Conservation (phyloP, 2,113 vertebrate genomes). For the Progne subis region DNA sequence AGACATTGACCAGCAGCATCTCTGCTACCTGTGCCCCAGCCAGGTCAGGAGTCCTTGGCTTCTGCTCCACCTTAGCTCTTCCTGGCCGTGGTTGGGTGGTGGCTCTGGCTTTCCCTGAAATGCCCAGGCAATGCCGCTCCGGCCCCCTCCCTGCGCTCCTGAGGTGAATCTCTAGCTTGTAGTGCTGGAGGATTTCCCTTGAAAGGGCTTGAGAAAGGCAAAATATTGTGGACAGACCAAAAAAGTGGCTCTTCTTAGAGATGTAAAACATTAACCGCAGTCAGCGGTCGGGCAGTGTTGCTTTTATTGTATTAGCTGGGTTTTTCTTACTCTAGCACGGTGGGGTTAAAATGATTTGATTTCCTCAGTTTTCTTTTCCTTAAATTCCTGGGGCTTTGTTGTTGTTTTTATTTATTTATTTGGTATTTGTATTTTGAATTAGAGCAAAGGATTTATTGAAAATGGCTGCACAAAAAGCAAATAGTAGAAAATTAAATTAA, state of each 20-base stretch:
- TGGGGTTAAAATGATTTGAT: background rate
- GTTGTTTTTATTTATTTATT: background rate
- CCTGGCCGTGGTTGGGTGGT: background rate
- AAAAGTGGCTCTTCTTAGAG: background rate
- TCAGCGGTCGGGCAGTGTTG: accelerated
- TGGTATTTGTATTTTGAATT: background rate
- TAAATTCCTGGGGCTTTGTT: background rate
- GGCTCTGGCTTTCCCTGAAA: background rate
- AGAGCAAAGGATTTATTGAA: background rate
- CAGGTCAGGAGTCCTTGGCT: accelerated
- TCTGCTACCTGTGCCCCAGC: accelerated
- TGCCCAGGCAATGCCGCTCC: background rate
- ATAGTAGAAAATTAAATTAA: background rate
- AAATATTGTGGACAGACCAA: background rate
- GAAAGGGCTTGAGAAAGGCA: background rate
- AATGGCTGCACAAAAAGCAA: background rate
- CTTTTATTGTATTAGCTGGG: background rate
- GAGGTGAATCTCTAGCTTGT: background rate
- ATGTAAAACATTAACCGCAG: background rate
- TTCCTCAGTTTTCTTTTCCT: background rate
- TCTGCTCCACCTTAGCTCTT: background rate
- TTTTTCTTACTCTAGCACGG: background rate
- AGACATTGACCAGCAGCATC: background rate
- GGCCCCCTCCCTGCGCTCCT: background rate
- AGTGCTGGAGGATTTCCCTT: background rate